A percentile compares a stretch with the other conserved stretches of the same genome.
phyloP scores from a whole-genome alignment of 1,140 invertebrate species.

The Drosophila ercepeae region DNA sequence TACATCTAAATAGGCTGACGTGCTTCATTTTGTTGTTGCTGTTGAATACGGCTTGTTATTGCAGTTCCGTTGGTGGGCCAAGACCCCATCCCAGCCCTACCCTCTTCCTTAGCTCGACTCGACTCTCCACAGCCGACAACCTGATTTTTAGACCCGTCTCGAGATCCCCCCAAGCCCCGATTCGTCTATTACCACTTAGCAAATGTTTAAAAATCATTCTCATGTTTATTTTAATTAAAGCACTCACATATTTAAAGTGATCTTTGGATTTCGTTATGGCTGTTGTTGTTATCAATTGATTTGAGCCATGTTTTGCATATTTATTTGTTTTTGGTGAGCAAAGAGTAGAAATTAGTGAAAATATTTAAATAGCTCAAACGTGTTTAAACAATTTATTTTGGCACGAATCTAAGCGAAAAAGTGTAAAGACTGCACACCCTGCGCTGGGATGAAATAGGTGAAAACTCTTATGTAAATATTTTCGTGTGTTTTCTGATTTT shows the following conservation, averaged over 20 bases:
- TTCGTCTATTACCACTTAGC: conserved; percentile 27
- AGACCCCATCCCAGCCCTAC: neutral
- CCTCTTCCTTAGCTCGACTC: neutral
- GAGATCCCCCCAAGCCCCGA: neutral
- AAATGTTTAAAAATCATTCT: conserved; percentile 70
- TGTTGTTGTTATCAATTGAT: conserved; percentile 52
- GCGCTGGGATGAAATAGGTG: conserved; percentile 32
- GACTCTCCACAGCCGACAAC: conserved; percentile 14
- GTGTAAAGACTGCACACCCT: neutral
- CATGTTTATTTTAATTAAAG: conserved; percentile 78
- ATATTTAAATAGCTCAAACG: conserved; percentile 78
- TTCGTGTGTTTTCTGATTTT: too few species aligned
- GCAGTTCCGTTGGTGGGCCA: conserved; percentile 44
- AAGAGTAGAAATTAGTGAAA: conserved; percentile 57
- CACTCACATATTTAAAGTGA: conserved; percentile 48
- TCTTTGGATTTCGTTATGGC: conserved; percentile 33
- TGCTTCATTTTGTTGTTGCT: conserved; percentile 12
- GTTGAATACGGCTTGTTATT: conserved; percentile 36
- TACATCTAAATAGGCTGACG: conserved; percentile 71
- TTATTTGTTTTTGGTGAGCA: conserved; percentile 39
- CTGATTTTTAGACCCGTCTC: conserved; percentile 36
- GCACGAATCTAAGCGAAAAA: conserved; percentile 3
- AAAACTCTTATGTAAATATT: conserved; percentile 52
- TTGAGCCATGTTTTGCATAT: conserved; percentile 42
- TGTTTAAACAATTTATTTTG: conserved; percentile 59